A percentile compares a stretch with the other conserved stretches of the same genome.
Evolutionary conservation across 1,140 invertebrate species (phyloP).

Genomic region (Trypoxylus dichotomus): DNA sequence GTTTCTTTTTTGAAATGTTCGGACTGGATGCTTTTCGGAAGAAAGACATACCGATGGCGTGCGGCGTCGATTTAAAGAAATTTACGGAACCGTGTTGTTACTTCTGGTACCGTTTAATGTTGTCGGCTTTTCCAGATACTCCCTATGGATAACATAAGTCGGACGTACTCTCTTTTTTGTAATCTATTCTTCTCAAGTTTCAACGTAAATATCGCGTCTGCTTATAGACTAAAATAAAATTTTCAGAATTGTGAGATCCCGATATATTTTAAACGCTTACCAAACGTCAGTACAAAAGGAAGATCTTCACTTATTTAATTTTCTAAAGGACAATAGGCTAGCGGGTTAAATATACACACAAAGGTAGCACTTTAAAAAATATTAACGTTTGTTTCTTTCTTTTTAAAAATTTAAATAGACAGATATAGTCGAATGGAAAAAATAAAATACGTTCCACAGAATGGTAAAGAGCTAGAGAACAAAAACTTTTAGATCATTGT

Average conservation of each 20-base stretch:
- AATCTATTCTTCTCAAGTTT: background rate
- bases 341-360: too few relatives aligned
- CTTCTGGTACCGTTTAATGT: background rate
- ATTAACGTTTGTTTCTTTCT: too few relatives aligned
- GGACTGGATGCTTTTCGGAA: background rate
- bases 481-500: too few relatives aligned
- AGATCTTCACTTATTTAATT: too few relatives aligned
- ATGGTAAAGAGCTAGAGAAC: too few relatives aligned
- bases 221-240: background rate
- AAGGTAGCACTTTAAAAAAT: too few relatives aligned
- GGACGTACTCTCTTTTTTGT: background rate
- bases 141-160: background rate
- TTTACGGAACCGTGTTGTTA: background rate
- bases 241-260: background rate
- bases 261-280: too few relatives aligned
- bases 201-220: background rate
- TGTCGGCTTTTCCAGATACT: background rate
- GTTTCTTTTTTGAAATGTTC: constrained; percentile 1
- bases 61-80: constrained; percentile 1
- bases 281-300: too few relatives aligned
- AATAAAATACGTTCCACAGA: too few relatives aligned
- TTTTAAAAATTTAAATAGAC: too few relatives aligned
- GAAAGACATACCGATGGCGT: background rate
- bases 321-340: too few relatives aligned
- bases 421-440: too few relatives aligned